Base-by-base conservation (phyloP, 2,113 vertebrate species). In the Pangasianodon gigas region DNA sequence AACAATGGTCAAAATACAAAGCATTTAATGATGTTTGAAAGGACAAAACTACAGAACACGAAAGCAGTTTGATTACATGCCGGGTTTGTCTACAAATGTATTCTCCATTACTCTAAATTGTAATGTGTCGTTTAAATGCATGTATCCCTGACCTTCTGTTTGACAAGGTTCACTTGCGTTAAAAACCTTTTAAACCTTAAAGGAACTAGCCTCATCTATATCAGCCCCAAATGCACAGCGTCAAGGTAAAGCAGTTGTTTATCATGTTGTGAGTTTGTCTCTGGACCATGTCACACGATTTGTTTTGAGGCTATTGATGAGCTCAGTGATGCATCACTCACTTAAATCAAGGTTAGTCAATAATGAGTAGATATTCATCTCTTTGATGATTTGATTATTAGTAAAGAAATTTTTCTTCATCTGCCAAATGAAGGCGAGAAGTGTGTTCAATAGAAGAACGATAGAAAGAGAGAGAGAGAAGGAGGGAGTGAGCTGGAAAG, bases 401-500 rank as follows among this genome's bases (percentile, higher is more conserved):
- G 77, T 71, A 80, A 81, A 71, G 84, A 79, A 44, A 86, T 81
- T 80, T 81, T 48, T 69, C 75, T 62, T 81, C 48, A 81, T 80
- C 75, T 56, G 46, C 37, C 60, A 84, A 85, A 46, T 56, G 65
- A 71, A 90, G 69, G 48, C 26, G 81, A 75, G 88, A 87, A 65
- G 67, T 37, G 52, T 84, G 87, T 62, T 86, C 58, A 52, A 41
- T 81, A 74, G 69, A 21, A 48, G 79, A 86, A 48, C 7, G 89
- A 37, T 75, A 75, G 58, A 56, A 41, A 65, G 62, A 60, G 82
- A 85, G 56, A 37, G 69, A 82, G 85, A 85, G 85, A 85, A 56
- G 67, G 88, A 86, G 80, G 48, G 85, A 58, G 54, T 52, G 82
- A 67, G 85, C 48, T 67, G 80, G 87, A 69, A 85, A 67, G 90